Evolutionary conservation across 2,113 vertebrate species (phyloP).

Genomic region (Ochotona curzoniae): DNA sequence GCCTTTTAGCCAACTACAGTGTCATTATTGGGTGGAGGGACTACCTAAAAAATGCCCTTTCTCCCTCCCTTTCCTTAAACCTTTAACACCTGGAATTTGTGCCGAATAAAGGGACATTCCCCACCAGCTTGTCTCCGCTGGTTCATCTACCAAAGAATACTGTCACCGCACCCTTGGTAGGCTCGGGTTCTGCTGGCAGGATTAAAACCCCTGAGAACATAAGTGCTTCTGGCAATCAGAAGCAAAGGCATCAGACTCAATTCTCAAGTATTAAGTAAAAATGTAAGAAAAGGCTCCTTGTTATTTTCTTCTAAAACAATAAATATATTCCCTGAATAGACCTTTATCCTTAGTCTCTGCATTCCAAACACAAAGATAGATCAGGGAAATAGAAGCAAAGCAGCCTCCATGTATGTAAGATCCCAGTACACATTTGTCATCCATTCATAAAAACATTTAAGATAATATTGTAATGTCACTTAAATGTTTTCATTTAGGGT

Average conservation of each 20-base stretch:
- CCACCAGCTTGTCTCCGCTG: too few species aligned
- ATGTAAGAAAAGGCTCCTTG: not conserved
- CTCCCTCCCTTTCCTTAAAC: too few species aligned
- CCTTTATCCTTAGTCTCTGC: not conserved
- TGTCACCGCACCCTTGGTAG: too few species aligned
- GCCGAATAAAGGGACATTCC: too few species aligned
- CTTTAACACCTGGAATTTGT: too few species aligned
- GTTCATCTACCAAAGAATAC: too few species aligned
- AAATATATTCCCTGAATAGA: not conserved
- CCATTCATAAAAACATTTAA: not conserved
- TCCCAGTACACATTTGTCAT: not conserved
- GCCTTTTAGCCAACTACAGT: too few species aligned
- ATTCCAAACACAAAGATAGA: not conserved
- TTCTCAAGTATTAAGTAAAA: conserved; percentile 29
- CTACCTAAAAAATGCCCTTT: too few species aligned
- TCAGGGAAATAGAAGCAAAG: not conserved
- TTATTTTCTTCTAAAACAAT: not conserved
- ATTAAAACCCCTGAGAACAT: too few species aligned
- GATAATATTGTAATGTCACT: not conserved
- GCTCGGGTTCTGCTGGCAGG: too few species aligned
- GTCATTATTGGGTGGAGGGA: too few species aligned
- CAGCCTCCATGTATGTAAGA: not conserved
- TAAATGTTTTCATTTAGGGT: not conserved
- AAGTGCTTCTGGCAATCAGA: not conserved
- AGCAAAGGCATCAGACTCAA: not conserved